Percentiles rank a stretch among this genome's conserved stretches.
These are phyloP conservation scores for Bothrops jararaca DNA, from an alignment of 2,113 vertebrate species.

Conservation along the genomic window DNA sequence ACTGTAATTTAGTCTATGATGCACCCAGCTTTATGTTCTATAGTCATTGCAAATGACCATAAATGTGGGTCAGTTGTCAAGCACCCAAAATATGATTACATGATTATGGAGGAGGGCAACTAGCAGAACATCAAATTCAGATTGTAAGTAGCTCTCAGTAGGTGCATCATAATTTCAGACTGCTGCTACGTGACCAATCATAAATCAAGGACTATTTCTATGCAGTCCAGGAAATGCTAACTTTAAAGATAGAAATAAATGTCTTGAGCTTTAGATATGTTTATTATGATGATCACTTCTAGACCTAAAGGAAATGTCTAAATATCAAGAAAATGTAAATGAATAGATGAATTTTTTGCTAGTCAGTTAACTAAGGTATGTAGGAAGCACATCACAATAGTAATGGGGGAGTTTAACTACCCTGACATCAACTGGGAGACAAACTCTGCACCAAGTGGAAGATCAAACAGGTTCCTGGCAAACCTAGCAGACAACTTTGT, in stretches of 20 bases:
- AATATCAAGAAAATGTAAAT: not conserved
- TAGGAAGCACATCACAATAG: too few species aligned
- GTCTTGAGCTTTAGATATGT: not conserved
- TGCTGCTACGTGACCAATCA: not conserved
- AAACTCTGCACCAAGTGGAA: too few species aligned
- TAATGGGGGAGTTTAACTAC: too few species aligned
- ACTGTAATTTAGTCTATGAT: not conserved
- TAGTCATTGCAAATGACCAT: not conserved
- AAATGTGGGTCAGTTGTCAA: not conserved
- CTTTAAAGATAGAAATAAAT: not conserved
- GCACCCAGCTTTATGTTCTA: not conserved
- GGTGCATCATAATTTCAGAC: not conserved
- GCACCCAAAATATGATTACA: not conserved
- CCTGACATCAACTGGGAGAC: too few species aligned
- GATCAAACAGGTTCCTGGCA: too few species aligned
- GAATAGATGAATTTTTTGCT: too few species aligned
- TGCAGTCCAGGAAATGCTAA: not conserved
- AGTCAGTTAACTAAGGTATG: too few species aligned
- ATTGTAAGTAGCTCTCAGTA: not conserved
- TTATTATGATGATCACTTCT: not conserved
- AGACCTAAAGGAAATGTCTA: not conserved
- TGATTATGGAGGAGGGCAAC: not conserved
- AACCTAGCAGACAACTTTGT: too few species aligned
- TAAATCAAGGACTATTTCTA: not conserved
- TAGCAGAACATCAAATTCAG: not conserved